Evolutionary conservation across 2,888 invertebrate species (phyloP).

Genomic region (Pheosia tremula): DNA sequence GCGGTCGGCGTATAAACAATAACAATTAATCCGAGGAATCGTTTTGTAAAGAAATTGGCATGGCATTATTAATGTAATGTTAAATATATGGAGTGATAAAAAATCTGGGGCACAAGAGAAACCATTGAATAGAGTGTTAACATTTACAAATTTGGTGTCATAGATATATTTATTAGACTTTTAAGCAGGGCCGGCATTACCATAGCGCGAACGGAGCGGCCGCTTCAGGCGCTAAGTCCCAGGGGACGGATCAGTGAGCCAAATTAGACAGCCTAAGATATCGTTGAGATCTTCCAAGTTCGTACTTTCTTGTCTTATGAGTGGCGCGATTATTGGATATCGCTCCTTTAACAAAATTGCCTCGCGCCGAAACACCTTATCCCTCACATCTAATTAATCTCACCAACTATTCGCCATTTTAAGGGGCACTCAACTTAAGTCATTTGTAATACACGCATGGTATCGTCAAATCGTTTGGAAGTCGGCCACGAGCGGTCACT

Average conservation of each 20-base stretch:
- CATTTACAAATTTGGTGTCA: not conserved
- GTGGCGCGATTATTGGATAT: too few relatives aligned
- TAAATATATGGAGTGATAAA: slow-evolving; percentile 10
- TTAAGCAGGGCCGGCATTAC: too few relatives aligned
- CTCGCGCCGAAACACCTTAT: too few relatives aligned
- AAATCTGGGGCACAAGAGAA: not conserved
- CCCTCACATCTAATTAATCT: not conserved
- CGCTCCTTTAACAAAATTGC: too few relatives aligned
- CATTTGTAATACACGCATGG: slow-evolving; percentile 23
- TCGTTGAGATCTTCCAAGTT: too few relatives aligned
- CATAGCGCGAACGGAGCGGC: too few relatives aligned
- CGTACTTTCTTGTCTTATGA: too few relatives aligned
- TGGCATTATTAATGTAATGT: slow-evolving; percentile 17
- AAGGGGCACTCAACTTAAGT: slow-evolving; percentile 2
- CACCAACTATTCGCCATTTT: not conserved
- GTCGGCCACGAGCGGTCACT: slow-evolving; percentile 27
- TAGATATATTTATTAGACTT: too few relatives aligned
- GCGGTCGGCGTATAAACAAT: slow-evolving; percentile 39
- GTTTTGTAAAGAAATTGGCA: slow-evolving; percentile 15
- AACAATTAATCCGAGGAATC: slow-evolving; percentile 19
- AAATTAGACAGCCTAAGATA: too few relatives aligned
- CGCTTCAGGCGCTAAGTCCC: too few relatives aligned
- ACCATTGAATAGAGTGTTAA: not conserved
- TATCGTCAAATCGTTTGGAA: slow-evolving; percentile 36
- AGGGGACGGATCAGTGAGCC: too few relatives aligned